Evolutionary conservation across 2,888 invertebrate genomes (phyloP).

Genomic region (Hybos culiciformis): DNA sequence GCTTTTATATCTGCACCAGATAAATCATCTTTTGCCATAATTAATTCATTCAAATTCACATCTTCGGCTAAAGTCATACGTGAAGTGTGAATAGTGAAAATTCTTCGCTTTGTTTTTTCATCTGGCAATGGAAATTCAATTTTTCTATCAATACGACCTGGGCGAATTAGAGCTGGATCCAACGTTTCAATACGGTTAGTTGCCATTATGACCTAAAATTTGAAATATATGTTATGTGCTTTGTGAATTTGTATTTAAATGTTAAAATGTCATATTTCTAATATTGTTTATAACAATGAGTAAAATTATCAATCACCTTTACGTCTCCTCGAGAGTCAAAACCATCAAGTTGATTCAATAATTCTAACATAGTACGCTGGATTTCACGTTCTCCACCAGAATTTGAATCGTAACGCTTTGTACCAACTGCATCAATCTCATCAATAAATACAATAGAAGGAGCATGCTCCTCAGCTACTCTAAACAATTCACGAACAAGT

Average conservation of each 20-base stretch:
- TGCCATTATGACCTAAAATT: slow-evolving; percentile 81
- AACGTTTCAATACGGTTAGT: slow-evolving; percentile 97
- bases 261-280: background rate
- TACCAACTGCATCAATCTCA: slow-evolving; percentile 98
- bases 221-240: background rate
- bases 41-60: slow-evolving; percentile 91
- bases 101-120: slow-evolving; percentile 93
- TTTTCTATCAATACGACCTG: slow-evolving; percentile 97
- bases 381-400: slow-evolving; percentile 99
- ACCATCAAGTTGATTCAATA: slow-evolving; percentile 96
- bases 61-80: slow-evolving; percentile 96
- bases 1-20: slow-evolving; percentile 97
- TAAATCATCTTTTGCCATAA: slow-evolving; percentile 98
- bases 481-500: slow-evolving; percentile 89
- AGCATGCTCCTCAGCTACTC: slow-evolving; percentile 99
- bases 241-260: background rate
- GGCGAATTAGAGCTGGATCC: slow-evolving; percentile 95
- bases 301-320: slow-evolving; percentile 46
- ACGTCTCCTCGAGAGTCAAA: slow-evolving; percentile 95
- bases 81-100: slow-evolving; percentile 97
- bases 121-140: slow-evolving; percentile 99
- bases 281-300: background rate
- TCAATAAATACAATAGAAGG: slow-evolving; percentile 99
- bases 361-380: slow-evolving; percentile 97
- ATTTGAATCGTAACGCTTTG: slow-evolving; percentile 97